These are phyloP conservation scores for Shargacucullia verbasci DNA, from an alignment of 2,888 invertebrate genomes.

Conservation along the genomic window DNA sequence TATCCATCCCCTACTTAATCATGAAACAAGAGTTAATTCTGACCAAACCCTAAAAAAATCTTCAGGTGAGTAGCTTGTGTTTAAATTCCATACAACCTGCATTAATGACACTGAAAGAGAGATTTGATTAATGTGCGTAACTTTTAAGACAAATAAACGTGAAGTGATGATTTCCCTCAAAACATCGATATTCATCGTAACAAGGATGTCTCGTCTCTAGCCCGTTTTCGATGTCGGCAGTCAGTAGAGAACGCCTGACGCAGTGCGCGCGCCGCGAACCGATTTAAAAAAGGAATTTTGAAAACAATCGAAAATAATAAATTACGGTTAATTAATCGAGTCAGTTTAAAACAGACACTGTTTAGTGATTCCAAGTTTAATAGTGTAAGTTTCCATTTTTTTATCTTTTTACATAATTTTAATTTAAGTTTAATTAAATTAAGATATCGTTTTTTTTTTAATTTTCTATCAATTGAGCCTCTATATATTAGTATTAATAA, in stretches of 20 bases:
- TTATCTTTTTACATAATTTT: constrained; percentile 12
- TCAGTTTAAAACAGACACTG: constrained; percentile 27
- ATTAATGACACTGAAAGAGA: too few relatives aligned
- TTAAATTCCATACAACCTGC: too few relatives aligned
- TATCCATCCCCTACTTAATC: too few relatives aligned
- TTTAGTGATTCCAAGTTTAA: constrained; percentile 32
- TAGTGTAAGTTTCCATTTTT: constrained; percentile 47
- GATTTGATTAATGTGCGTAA: too few relatives aligned
- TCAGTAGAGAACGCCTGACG: constrained; percentile 74
- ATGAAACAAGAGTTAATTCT: too few relatives aligned
- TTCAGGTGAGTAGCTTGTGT: too few relatives aligned
- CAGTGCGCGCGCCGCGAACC: constrained; percentile 70
- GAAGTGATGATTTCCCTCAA: background rate
- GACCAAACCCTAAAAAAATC: too few relatives aligned
- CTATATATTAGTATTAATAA: background rate
- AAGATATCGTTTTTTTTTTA: constrained; percentile 26
- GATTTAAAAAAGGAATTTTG: constrained; percentile 43
- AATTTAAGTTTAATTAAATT: constrained; percentile 48
- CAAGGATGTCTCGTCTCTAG: constrained; percentile 68
- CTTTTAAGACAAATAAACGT: background rate
- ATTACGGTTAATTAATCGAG: constrained; percentile 11
- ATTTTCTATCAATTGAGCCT: constrained; percentile 3
- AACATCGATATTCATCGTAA: constrained; percentile 63
- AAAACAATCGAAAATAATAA: constrained; percentile 26
- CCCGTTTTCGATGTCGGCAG: constrained; percentile 69